Evolutionary conservation across 92 coral and sea anemone genomes (phyloP).

Genomic region (Zoanthus gigantus): DNA sequence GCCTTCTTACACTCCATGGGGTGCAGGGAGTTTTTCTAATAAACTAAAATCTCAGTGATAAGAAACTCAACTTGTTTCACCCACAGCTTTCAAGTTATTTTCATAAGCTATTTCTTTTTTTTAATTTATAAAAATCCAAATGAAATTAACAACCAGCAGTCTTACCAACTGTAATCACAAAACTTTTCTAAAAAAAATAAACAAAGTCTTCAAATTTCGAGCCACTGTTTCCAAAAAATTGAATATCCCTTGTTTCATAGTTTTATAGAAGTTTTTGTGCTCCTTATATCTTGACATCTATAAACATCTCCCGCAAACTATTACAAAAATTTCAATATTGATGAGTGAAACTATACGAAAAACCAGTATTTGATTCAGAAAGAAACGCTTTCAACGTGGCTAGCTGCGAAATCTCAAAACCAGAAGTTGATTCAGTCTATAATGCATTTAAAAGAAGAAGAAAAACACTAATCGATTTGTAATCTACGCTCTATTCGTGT

Average conservation of each 20-base stretch:
- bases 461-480: background rate
- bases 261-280: constrained; percentile 2
- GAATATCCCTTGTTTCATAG: background rate
- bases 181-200: background rate
- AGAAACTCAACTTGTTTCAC: background rate
- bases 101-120: background rate
- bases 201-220: background rate
- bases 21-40: constrained; percentile 4
- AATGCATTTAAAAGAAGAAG: constrained; percentile 10
- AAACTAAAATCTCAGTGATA: background rate
- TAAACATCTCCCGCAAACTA: constrained; percentile 36
- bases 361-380: background rate
- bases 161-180: background rate
- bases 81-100: background rate
- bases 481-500: background rate
- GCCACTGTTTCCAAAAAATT: no score
- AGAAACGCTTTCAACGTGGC: constrained; percentile 17
- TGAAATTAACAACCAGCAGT: background rate
- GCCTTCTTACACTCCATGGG: constrained; percentile 21
- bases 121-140: background rate
- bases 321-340: constrained; percentile 18
- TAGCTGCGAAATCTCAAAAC: background rate
- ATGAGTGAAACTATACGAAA: background rate
- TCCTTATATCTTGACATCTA: constrained; percentile 27
- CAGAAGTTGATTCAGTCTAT: background rate